Evolutionary conservation across 2,797 vertebrate genomes (phyloP), one percentile per base, ranked within the genome.

Genomic region (Hephaestus fuliginosus): DNA sequence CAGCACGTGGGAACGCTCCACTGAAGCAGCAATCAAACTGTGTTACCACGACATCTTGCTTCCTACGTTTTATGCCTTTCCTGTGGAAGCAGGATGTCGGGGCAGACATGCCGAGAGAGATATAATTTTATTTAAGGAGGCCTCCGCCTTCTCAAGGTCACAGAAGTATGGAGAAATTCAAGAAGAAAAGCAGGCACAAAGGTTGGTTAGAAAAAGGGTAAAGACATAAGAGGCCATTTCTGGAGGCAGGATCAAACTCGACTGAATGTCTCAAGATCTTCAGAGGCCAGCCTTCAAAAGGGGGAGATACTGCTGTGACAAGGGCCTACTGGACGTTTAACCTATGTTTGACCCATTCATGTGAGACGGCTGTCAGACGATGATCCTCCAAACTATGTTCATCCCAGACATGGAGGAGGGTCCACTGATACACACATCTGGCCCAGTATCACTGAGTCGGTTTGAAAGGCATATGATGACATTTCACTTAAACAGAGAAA

Each of bases 71-170:
- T 68, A 83, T 55, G 22, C 8, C 56, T 80, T 74, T 78, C 65
- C 51, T 74, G 72, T 71, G 78, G 18, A 78, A 75, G 72, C 72
- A 81, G 76, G 76, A 81, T 68, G 68, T 49, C 30, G 25, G 15
- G 5, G 30, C 51, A 74, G 67, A 61, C 20, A 28, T 55, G 70
- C 6, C 0, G 62, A 64, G 36, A 41, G 25, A 70, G 52, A 75
- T 69, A 77, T 39, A 28, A 65, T 79, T 79, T 68, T 17, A 68
- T 41, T 48, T 22, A 62, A 62, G 70, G 17, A 72, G 14, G 52
- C 44, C 0, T n/a, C 18, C 8, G 17, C 55, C 43, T 56, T 72
- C 46, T 56, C 58, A 75, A 84, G 67, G 67, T 80, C 65, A 64
- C 0, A 5, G 11, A 56, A 4, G 33, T 70, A 36, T 65, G 2